Evolutionary conservation across 64 coral and sea anemone genomes (phyloP), one percentile per base, ranked within the genome.

Genomic region (Anthopleura sola): DNA sequence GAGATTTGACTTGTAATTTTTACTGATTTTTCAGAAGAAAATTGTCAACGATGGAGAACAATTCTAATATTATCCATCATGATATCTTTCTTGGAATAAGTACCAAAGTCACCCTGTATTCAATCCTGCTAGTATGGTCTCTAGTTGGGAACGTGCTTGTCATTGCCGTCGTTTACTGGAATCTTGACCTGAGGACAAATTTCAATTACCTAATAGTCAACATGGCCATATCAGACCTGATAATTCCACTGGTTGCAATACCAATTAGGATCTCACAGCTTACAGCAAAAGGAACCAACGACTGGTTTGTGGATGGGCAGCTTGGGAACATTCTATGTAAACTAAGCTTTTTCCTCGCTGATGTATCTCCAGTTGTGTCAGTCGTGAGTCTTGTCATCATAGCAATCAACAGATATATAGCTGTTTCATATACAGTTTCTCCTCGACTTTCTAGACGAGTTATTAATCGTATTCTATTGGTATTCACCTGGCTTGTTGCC

Each of bases 61-160:
- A 53, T 53, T 53, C 50, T 14, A 51, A 10, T 51, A 8, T 51
- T 16, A 17, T 53, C 50, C 6, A 53, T 0, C 11, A 53, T 53
- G 50, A 53, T 17, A 12, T 17, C 50, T 15, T 53, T 17, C 23
- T 62, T 23, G 58, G 21, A 6, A n/a, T 26, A 26, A 23, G n/a
- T 4, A 62, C 58, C 23, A 62, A 62, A 62, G 58, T 62, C 58
- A 26, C n/a, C 24, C 24, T 62, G 23, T 90, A 87, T 62, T 58
- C 78, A 28, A 83, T 94, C 68, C 75, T 86, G 5, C 32, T 94
- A 39, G 60, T 87, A 18, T 53, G 81, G 3, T 23, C 58, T 9
- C 24, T 62, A 8, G 24, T 62, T 6, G 58, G 58, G 7, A 62
- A 62, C 58, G 7, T 62, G 11, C 58, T 62, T 62, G 58, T 62